Evolutionary conservation across 2,888 invertebrate species (phyloP), one percentile per base, ranked within the genome.

Genomic region (Epinotia nisella): DNA sequence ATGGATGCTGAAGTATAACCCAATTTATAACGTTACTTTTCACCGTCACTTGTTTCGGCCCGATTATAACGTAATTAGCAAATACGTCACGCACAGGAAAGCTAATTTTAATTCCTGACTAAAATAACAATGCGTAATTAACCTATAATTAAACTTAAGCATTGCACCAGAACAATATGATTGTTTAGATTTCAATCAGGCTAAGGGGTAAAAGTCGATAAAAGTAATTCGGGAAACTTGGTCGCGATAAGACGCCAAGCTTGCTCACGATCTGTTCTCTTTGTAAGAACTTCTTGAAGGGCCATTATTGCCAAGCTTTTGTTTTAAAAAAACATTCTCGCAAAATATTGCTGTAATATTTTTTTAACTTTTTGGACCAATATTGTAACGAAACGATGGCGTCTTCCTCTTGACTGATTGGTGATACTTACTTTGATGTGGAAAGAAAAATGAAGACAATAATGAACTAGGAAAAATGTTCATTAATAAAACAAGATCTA

Each of bases 291-390:
- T 89, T 89, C 80, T 81, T 76, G 80, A 81, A 78, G 81, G 80
- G 80, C 85, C 83, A 86, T 89, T 90, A 88, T 89, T 85, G 81
- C 77, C 75, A 78, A 72, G 79, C 82, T 87, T 87, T 91, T 91
- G 91, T 91, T 89, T 90, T 24, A 35, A 81, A 83, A 84, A 85
- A 79, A 81, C 76, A 83, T 82, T 78, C 82, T 81, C 83, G 81
- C 77, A 86, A 88, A 90, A 90, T 87, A 87, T 87, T 85, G 85
- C 80, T 79, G 82, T 78, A 88, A 87, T 85, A 86, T 85, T 85
- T 82, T 84, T 87, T 41, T 59, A 73, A 41, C 58, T 73, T 73
- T 29, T 51, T 15, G 41, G 17, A 62, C 35, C 67, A 62, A 73
- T 73, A 69, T 69, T 69, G 56, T 56, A 41, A 41, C 15, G 41